Evolutionary conservation across 2,797 vertebrate genomes (phyloP).

Genomic region (Eospalax fontanierii): DNA sequence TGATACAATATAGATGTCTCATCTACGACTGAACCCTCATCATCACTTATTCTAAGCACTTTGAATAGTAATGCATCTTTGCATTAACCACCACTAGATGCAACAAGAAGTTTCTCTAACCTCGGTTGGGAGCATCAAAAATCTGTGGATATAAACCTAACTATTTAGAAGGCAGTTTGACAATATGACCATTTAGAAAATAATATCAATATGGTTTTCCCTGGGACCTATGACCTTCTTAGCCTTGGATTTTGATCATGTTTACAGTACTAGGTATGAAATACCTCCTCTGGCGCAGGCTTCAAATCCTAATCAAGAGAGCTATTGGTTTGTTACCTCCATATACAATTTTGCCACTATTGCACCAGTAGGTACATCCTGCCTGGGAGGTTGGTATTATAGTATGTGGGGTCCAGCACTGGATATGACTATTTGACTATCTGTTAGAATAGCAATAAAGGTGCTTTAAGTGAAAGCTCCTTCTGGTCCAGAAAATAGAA

Average conservation of each 20-base stretch:
- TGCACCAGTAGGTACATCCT: not conserved
- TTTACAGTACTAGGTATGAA: not conserved
- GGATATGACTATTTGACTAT: not conserved
- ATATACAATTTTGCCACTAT: not conserved
- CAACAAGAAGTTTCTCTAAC: not conserved
- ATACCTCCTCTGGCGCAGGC: not conserved
- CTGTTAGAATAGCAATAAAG: no score
- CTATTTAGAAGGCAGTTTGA: constrained; percentile 4
- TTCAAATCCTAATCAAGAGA: not conserved
- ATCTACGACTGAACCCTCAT: not conserved
- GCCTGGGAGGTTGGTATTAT: not conserved
- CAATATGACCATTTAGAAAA: not conserved
- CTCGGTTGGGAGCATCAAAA: not conserved
- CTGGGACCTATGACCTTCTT: not conserved
- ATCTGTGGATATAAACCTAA: not conserved
- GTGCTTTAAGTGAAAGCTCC: no score
- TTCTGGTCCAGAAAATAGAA: no score
- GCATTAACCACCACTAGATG: not conserved
- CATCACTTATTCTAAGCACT: not conserved
- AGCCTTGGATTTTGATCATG: not conserved
- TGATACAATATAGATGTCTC: not conserved
- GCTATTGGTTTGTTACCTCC: not conserved
- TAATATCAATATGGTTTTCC: not conserved
- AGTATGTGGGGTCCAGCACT: not conserved
- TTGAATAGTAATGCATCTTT: not conserved